Base-by-base conservation (phyloP, 2,888 invertebrate genomes). In the Galerucella pusilla region DNA sequence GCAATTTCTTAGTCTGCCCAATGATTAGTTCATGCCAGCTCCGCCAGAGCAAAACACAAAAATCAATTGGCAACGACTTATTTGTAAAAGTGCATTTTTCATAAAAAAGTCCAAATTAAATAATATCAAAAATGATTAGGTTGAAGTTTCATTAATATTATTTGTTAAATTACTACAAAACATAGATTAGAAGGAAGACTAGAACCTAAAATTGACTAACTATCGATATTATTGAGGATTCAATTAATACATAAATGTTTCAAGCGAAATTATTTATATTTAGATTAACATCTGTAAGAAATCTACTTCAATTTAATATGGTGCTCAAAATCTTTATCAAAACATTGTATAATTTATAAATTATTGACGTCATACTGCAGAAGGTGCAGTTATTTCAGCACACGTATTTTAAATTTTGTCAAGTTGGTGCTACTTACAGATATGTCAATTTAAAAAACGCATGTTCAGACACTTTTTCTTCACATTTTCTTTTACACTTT, bases 1-100 rank as follows among this genome's bases (percentile, higher is more conserved):
- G 77, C 77, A 78, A 78, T 77, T 80, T 79, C 80, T 79, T 80
- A 79, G 79, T 80, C 80, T 79, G 77, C 77, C 80, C 77, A 77
- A 74, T 69, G 74, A 64, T 70, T 80, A 77, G 79, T 81, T 81
- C 74, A 67, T 73, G 78, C 71, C 71, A 71, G 75, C 71, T 70
- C 71, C 79, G 80, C 46, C 63, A 75, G 79, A 73, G 79, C 71
- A 60, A 77, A 75, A 68, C 73, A 70, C 73, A 75, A 75, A 74
- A 75, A 79, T 81, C 80, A 79, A 79, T 80, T 72, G 66, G 66
- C 49, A 59, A 70, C 42, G 52, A 67, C 61, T 72, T 67, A 64
- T 64, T 66, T 57, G 60, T 67, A 46, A 49, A 59, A 66, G 65
- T 71, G 60, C 71, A 60, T 28, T 49, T 65, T 71, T 71, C 59